A percentile compares a stretch with the other conserved stretches of the same genome.
Conservation (phyloP, 2,113 vertebrate genomes). For the Paradoxurus hermaphroditus region DNA sequence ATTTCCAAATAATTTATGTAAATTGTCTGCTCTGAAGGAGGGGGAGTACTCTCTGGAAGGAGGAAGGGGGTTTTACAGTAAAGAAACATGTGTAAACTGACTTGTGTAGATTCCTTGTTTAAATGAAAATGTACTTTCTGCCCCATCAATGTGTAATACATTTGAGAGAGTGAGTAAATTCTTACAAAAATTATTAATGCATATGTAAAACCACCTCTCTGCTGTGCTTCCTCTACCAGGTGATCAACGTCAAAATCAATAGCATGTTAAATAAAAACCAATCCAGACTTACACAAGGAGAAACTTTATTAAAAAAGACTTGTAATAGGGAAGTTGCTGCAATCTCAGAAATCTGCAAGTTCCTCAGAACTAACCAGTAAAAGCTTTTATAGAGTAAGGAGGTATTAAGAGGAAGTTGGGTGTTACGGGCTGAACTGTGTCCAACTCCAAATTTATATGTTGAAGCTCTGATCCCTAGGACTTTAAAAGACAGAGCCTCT, state of each 20-base stretch:
- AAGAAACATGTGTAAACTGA: not conserved
- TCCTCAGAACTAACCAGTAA: not conserved
- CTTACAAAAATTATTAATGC: not conserved
- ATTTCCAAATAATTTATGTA: not conserved
- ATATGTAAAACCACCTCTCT: not conserved
- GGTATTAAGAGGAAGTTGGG: not conserved
- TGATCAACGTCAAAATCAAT: not conserved
- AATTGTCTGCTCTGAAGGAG: not conserved
- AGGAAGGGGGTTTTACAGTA: not conserved
- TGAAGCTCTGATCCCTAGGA: not conserved
- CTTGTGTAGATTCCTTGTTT: constrained; percentile 4
- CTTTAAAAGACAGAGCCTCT: not conserved
- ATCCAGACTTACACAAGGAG: not conserved
- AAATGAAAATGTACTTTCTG: not conserved
- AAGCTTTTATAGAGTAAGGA: not conserved
- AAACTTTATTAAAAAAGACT: constrained; percentile 5
- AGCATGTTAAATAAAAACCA: not conserved
- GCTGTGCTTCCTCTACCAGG: not conserved
- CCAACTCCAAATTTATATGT: not conserved
- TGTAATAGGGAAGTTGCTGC: not conserved
- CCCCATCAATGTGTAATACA: not conserved
- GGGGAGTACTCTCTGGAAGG: not conserved
- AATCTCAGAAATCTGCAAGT: not conserved
- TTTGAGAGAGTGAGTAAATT: not conserved
- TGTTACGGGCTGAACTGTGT: not conserved